phyloP scores from a whole-genome alignment of 2,797 vertebrate genomes.

The Spinus olivaceus region DNA sequence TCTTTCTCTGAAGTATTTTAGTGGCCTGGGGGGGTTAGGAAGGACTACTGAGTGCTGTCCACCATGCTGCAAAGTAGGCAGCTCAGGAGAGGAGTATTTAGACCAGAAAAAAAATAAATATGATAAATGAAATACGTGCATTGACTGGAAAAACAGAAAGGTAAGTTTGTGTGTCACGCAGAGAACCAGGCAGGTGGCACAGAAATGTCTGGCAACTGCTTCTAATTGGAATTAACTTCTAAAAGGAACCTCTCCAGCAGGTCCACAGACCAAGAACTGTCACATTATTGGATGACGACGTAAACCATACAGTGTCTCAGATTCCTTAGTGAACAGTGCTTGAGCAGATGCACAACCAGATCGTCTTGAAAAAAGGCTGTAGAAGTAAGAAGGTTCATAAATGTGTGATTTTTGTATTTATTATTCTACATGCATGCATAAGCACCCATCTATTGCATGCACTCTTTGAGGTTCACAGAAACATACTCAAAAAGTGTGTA shows the following conservation, averaged over 20 bases:
- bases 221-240: not conserved
- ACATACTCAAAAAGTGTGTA: not conserved
- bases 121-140: not conserved
- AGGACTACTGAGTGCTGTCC: not conserved
- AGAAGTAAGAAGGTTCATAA: not conserved
- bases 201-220: not conserved
- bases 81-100: not conserved
- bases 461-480: not conserved
- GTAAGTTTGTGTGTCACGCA: not conserved
- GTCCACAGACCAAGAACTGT: not conserved
- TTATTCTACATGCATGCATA: not conserved
- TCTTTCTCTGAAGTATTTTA: not conserved
- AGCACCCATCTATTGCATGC: not conserved
- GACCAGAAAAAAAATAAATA: not conserved
- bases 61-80: not conserved
- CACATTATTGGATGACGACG: not conserved
- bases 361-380: not conserved
- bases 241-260: not conserved
- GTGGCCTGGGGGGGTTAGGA: fast-evolving
- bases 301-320: not conserved
- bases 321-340: not conserved
- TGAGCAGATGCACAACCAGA: not conserved
- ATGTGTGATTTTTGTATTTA: not conserved
- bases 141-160: not conserved
- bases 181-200: not conserved